Conservation (phyloP, 23 tunicate species). For the Botrylloides violaceus region DNA sequence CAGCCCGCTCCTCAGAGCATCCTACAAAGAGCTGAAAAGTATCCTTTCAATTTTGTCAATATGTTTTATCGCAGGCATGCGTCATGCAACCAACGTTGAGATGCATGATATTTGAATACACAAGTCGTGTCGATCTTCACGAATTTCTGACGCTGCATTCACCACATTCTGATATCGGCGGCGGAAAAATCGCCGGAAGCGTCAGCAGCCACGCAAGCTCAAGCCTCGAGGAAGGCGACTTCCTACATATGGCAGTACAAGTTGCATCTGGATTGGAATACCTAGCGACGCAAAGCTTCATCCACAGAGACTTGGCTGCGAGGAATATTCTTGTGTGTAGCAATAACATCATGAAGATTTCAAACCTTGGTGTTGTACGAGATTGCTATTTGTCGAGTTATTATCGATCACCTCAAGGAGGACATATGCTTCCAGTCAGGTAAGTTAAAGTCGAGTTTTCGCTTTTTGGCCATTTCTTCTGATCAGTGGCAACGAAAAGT, state of each 20-base stretch:
- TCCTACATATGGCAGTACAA: constrained; percentile 74
- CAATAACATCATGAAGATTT: constrained; percentile 68
- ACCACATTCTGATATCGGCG: constrained; percentile 88
- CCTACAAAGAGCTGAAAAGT: too few species aligned
- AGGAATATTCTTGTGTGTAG: constrained; percentile 76
- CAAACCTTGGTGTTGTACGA: constrained; percentile 74
- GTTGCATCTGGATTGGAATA: constrained; percentile 89
- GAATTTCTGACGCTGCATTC: constrained; percentile 75
- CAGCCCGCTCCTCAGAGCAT: too few species aligned
- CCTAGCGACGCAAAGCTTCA: constrained; percentile 64
- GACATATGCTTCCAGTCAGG: constrained; percentile 95
- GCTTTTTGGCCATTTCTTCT: too few species aligned
- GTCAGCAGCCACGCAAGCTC: constrained; percentile 65
- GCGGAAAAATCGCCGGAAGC: constrained; percentile 56
- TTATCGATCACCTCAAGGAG: constrained; percentile 92
- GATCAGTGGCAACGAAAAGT: too few species aligned
- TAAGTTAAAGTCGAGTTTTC: neutral
- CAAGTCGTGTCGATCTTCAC: constrained; percentile 64
- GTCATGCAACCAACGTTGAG: constrained; percentile 61
- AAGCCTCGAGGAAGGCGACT: constrained; percentile 56
- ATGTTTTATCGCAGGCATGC: constrained; percentile 50
- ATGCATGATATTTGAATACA: constrained; percentile 90
- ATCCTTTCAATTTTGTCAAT: neutral
- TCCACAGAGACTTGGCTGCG: constrained; percentile 88
- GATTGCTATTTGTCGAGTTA: constrained; percentile 83